Conservation (phyloP, 2,797 vertebrate species). For the Lacerta viridis region DNA sequence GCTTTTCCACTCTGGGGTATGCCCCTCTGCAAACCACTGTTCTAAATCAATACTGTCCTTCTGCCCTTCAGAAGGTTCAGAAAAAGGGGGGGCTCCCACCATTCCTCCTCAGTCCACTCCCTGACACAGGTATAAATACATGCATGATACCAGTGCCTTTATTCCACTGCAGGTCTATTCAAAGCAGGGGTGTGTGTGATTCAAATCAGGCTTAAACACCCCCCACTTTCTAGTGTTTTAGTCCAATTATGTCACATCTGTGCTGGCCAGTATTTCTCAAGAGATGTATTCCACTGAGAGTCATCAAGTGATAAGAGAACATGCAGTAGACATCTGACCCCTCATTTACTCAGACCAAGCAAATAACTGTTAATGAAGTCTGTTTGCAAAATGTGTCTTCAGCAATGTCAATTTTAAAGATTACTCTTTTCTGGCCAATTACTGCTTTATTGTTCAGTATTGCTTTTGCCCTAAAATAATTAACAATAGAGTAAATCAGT, state of each 20-base stretch:
- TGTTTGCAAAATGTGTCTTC: slow-evolving; percentile 12
- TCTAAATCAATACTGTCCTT: no score
- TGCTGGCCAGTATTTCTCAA: not conserved
- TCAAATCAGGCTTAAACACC: not conserved
- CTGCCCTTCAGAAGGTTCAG: no score
- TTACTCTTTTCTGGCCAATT: slow-evolving; percentile 4
- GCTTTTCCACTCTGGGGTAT: no score
- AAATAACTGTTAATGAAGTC: not conserved
- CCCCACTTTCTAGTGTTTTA: not conserved
- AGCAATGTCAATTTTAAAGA: not conserved
- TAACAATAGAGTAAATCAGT: not conserved
- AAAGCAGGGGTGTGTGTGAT: no score
- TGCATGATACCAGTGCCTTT: no score
- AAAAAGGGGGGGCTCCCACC: no score
- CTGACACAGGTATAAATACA: no score
- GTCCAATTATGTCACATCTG: not conserved
- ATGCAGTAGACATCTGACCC: not conserved
- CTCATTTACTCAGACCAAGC: not conserved
- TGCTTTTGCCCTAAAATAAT: not conserved
- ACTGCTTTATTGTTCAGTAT: slow-evolving; percentile 15
- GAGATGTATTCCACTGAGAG: not conserved
- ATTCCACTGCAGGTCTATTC: no score
- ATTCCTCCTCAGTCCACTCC: no score
- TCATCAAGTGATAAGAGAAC: slow-evolving; percentile 2
- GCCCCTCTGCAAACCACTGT: no score